phyloP scores from a whole-genome alignment of 2,113 vertebrate genomes.

The Verasper variegatus region DNA sequence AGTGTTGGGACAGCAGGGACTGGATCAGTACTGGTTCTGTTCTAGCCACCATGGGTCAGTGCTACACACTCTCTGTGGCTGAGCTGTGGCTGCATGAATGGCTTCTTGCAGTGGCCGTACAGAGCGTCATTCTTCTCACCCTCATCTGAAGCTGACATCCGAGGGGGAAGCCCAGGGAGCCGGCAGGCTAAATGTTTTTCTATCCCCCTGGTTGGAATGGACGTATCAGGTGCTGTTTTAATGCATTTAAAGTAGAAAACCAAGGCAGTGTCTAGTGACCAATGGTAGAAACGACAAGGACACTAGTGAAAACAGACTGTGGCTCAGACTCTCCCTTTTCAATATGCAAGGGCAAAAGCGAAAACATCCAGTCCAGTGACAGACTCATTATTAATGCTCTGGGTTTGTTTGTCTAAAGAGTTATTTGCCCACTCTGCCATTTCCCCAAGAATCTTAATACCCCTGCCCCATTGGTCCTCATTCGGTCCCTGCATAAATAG shows the following conservation, averaged over 20 bases:
- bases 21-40: slow-evolving; percentile 79
- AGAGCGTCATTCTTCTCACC: slow-evolving; percentile 83
- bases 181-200: slow-evolving; percentile 80
- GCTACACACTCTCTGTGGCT: slow-evolving; percentile 66
- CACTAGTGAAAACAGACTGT: slow-evolving; percentile 75
- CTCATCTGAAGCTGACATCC: slow-evolving; percentile 79
- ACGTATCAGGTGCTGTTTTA: slow-evolving; percentile 84
- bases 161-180: slow-evolving; percentile 79
- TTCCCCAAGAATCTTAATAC: slow-evolving; percentile 83
- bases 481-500: slow-evolving; percentile 70
- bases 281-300: slow-evolving; percentile 71
- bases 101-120: slow-evolving; percentile 80
- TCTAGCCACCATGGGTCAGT: slow-evolving; percentile 67
- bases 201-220: slow-evolving; percentile 79
- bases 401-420: slow-evolving; percentile 80
- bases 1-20: slow-evolving; percentile 63
- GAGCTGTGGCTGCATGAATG: slow-evolving; percentile 75
- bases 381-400: slow-evolving; percentile 78
- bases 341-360: slow-evolving; percentile 50
- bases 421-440: slow-evolving; percentile 80
- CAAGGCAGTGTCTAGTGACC: slow-evolving; percentile 73
- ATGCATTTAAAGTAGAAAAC: slow-evolving; percentile 80
- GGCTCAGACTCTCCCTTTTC: slow-evolving; percentile 12
- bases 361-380: slow-evolving; percentile 77
- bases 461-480: slow-evolving; percentile 50